Conservation (phyloP, 2,888 invertebrate species). For the Digitonthophagus gazella region DNA sequence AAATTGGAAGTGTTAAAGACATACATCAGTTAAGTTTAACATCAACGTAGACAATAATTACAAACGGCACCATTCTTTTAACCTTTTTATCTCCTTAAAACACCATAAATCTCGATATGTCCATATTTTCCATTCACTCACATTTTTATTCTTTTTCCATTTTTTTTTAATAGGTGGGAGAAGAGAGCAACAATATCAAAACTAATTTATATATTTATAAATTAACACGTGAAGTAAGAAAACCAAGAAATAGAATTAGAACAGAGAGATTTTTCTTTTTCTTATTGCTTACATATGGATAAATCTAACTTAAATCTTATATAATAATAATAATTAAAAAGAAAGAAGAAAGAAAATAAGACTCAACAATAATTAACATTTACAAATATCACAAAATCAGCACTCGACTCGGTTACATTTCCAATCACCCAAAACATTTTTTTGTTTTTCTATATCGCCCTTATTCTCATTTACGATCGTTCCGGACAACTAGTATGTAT, state of each 20-base stretch:
- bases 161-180: too few species aligned
- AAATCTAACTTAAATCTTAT: too few species aligned
- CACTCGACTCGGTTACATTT: background rate
- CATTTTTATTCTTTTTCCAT: too few species aligned
- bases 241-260: too few species aligned
- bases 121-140: too few species aligned
- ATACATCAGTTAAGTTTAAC: background rate
- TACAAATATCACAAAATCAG: conserved; percentile 6
- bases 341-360: background rate
- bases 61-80: background rate
- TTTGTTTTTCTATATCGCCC: background rate
- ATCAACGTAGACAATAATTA: background rate
- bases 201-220: too few species aligned
- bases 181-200: too few species aligned
- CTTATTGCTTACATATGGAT: too few species aligned
- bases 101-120: too few species aligned
- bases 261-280: too few species aligned
- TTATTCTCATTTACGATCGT: conserved; percentile 42
- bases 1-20: background rate
- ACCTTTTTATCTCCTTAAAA: background rate
- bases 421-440: background rate
- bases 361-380: background rate
- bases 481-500: conserved; percentile 74
- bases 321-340: background rate
- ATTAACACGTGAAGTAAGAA: too few species aligned